Conservation (phyloP, 2,888 invertebrate genomes). For the Dimorphilus gyrociliatus region DNA sequence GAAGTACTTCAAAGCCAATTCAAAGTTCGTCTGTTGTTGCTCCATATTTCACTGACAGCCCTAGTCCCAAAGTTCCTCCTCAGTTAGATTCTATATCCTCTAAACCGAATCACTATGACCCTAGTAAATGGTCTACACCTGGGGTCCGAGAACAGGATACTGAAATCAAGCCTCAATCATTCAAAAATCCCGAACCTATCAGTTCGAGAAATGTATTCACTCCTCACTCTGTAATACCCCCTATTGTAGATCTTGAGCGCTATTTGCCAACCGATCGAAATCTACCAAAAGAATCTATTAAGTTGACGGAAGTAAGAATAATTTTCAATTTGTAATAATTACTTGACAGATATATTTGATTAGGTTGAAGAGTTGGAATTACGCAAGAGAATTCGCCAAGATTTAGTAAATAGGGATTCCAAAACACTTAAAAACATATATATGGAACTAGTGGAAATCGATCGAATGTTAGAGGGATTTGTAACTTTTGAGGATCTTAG, state of each 20-base stretch:
- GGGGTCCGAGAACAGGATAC: too few species aligned
- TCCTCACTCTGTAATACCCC: not conserved
- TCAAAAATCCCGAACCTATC: too few species aligned
- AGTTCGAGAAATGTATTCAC: too few species aligned
- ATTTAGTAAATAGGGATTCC: slow-evolving; percentile 13
- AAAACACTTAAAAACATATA: slow-evolving; percentile 19
- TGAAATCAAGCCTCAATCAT: too few species aligned
- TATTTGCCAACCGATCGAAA: slow-evolving; percentile 14
- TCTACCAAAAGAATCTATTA: slow-evolving; percentile 17
- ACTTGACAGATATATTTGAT: not conserved
- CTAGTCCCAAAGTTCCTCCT: too few species aligned
- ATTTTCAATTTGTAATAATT: not conserved
- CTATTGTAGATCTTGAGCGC: slow-evolving; percentile 6
- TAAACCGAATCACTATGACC: too few species aligned
- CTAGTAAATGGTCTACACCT: too few species aligned
- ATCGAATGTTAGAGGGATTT: slow-evolving; percentile 17
- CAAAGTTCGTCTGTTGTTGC: too few species aligned
- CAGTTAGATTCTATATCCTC: too few species aligned
- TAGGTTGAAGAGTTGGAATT: slow-evolving; percentile 15
- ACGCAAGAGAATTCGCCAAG: slow-evolving; percentile 14
- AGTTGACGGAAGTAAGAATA: slow-evolving; percentile 3
- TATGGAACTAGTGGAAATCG: slow-evolving; percentile 18
- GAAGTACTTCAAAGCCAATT: too few species aligned
- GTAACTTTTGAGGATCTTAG: slow-evolving; percentile 17
- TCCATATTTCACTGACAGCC: too few species aligned